Base-by-base conservation (phyloP, 2,888 invertebrate species). In the Choreutis nemorana region DNA sequence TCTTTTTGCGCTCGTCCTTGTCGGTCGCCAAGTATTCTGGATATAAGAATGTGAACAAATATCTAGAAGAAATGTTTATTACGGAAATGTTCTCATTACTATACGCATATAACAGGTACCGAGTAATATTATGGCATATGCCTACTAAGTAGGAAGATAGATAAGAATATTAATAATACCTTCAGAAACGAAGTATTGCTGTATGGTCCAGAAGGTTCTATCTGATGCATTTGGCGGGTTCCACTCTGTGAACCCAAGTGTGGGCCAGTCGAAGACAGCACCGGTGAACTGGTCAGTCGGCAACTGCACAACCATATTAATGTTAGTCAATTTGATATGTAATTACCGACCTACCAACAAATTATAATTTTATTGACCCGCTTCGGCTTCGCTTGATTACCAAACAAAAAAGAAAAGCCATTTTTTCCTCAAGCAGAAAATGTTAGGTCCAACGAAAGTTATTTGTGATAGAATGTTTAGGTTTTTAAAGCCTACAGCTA, bases 201-300 rank as follows among this genome's bases (percentile, higher is more conserved):
- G 41, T 1, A 37, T 29, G 2, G 46, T 44, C 41, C 39, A 51
- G 26, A 44, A 47, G 4, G 27, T 36, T 5, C 15, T 30, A 13
- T 23, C 26, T 4, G 31, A 9, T 16, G 42, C 25, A n/a, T 33
- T 28, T 1, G 37, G 36, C 7, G 41, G 39, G 3, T 29, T 37
- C 48, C 48, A 50, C 32, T 41, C 32, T 1, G 34, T 34, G 32
- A 38, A 49, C 2, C 62, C 60, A 30, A 45, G 51, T 1, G 29
- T 35, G 3, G 23, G 12, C 51, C 50, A 53, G 41, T 54, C 48
- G 15, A 40, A 47, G 4, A 35, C 3, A 3, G 31, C 28, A 9
- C 39, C 38, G 2, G 37, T 37, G 31, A 44, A 45, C n/a, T 39
- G 34, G 9, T 40, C 38, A 37, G 46, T 27, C 3, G 48, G 37